Evolutionary conservation across 1,140 invertebrate species (phyloP).

Genomic region (Drosophila sturtevanti): DNA sequence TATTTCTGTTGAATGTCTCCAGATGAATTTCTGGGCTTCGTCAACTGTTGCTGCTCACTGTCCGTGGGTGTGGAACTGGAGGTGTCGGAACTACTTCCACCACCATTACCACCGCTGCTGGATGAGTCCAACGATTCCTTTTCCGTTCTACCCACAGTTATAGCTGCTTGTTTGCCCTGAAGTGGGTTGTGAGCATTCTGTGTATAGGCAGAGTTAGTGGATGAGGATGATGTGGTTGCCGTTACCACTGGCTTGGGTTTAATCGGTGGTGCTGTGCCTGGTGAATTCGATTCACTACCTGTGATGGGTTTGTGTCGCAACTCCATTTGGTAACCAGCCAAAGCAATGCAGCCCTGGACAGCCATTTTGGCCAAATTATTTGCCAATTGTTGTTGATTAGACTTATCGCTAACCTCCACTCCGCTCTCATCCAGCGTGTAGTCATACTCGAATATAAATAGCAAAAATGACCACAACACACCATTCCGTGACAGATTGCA

Average conservation of each 20-base stretch:
- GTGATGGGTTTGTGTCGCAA: conserved; percentile 57
- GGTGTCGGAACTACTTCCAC: conserved; percentile 33
- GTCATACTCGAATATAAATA: conserved; percentile 97
- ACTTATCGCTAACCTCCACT: conserved; percentile 91
- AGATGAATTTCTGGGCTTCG: conserved; percentile 26
- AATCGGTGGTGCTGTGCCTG: conserved; percentile 48
- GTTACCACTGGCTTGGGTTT: conserved; percentile 54
- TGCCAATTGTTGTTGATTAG: conserved; percentile 94
- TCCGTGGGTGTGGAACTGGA: conserved; percentile 63
- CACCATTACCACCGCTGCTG: conserved; percentile 45
- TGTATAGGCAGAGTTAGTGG: conserved; percentile 65
- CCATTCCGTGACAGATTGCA: conserved; percentile 95
- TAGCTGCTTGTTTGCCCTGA: conserved; percentile 75
- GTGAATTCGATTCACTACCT: conserved; percentile 58
- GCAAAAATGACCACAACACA: conserved; percentile 95
- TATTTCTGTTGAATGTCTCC: conserved; percentile 69
- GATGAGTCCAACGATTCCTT: conserved; percentile 32
- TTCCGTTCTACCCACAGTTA: conserved; percentile 53
- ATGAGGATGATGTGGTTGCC: background rate
- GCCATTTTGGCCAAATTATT: conserved; percentile 96
- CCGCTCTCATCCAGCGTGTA: conserved; percentile 99
- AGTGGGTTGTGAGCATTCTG: conserved; percentile 81
- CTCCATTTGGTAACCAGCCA: conserved; percentile 87
- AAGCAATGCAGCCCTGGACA: conserved; percentile 91
- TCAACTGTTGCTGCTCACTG: conserved; percentile 51